Conservation (phyloP, 2,797 vertebrate genomes). For the Buphagus erythrorhynchus region DNA sequence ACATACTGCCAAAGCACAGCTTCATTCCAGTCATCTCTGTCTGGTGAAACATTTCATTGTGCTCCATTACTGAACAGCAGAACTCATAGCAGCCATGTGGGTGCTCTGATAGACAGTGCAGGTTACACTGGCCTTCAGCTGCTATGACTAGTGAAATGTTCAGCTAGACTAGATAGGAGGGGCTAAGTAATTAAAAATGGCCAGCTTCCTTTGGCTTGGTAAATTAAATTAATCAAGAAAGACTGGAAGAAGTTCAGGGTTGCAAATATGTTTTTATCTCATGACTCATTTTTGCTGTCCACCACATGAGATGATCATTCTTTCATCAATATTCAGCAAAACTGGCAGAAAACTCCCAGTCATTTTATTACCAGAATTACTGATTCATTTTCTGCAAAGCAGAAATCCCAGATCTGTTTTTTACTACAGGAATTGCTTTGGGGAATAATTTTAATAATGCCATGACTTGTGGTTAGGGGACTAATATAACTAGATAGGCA, state of each 20-base stretch:
- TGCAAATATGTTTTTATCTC: neutral
- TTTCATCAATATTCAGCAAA: neutral
- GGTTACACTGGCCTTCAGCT: neutral
- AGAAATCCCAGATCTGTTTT: neutral
- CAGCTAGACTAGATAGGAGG: neutral
- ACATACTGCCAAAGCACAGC: neutral
- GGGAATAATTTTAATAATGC: slow-evolving; percentile 12
- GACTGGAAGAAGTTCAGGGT: neutral
- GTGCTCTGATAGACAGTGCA: neutral
- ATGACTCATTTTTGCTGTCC: neutral
- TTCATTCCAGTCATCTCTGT: neutral
- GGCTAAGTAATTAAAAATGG: neutral
- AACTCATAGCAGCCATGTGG: neutral
- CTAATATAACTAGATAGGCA: neutral
- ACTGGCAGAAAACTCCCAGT: neutral
- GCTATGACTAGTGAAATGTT: neutral
- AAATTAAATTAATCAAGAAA: neutral
- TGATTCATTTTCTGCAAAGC: neutral
- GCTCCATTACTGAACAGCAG: neutral
- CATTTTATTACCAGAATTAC: neutral
- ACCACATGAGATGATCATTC: neutral
- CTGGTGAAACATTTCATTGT: neutral
- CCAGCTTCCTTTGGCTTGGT: neutral
- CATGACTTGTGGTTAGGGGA: neutral
- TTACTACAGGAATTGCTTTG: neutral